These are phyloP conservation scores for Macaria liturata DNA, from an alignment of 2,888 invertebrate species.

Conservation along the genomic window DNA sequence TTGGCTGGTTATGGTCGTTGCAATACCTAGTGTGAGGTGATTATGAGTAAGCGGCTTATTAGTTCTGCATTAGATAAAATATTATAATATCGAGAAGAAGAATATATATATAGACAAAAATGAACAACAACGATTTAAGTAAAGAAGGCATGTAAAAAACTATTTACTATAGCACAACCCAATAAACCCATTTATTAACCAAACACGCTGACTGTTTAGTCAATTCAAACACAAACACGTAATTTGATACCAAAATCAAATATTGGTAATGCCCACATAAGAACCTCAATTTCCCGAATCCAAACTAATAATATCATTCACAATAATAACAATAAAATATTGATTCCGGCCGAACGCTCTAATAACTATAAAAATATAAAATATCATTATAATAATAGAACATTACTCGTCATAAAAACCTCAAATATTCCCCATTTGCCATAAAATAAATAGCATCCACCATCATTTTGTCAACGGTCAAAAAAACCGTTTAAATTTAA, in stretches of 20 bases:
- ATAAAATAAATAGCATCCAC: constrained; percentile 38
- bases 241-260: constrained; percentile 20
- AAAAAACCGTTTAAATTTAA: constrained; percentile 48
- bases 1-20: constrained; percentile 20
- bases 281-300: constrained; percentile 25
- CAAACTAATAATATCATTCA: constrained; percentile 24
- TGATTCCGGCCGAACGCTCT: constrained; percentile 35
- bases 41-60: no score
- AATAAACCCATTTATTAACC: constrained; percentile 17
- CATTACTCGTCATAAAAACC: constrained; percentile 48
- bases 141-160: no score
- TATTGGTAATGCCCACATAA: constrained; percentile 29
- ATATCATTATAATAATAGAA: constrained; percentile 36
- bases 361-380: constrained; percentile 39
- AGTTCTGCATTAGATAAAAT: no score
- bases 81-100: no score
- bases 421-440: constrained; percentile 36
- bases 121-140: background rate
- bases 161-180: background rate
- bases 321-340: constrained; percentile 39
- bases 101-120: background rate
- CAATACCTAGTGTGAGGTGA: no score
- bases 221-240: constrained; percentile 19
- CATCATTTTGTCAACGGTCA: constrained; percentile 53
- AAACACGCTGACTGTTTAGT: constrained; percentile 25